Percentiles rank a stretch among this genome's conserved stretches.
phyloP scores from a whole-genome alignment of 37 sponge, comb jelly and placozoan species.

The Sycon ciliatum region DNA sequence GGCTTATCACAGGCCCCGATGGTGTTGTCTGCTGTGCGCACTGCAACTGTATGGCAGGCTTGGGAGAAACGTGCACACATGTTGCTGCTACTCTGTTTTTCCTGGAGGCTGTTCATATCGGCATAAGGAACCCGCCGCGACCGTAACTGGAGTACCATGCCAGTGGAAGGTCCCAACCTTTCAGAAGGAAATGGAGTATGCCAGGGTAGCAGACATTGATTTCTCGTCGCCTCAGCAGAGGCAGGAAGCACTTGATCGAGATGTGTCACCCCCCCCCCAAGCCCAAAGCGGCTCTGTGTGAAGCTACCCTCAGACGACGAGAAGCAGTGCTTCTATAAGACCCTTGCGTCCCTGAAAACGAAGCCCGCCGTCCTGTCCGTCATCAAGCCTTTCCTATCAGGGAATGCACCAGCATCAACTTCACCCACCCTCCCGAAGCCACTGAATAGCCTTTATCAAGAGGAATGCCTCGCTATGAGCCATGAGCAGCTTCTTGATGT shows the following conservation, averaged over 20 bases:
- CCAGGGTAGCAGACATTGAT: slow-evolving; percentile 35
- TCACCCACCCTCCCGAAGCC: slow-evolving; percentile 24
- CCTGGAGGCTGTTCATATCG: slow-evolving; percentile 21
- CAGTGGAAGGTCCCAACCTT: too few relatives aligned
- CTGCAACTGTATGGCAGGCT: slow-evolving; percentile 48
- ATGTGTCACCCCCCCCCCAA: too few relatives aligned
- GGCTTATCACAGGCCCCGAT: too few relatives aligned
- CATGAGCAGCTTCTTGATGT: slow-evolving; percentile 21
- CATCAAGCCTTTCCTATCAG: slow-evolving; percentile 17
- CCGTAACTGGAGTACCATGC: too few relatives aligned
- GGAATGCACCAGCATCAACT: slow-evolving; percentile 20
- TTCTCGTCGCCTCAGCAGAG: slow-evolving; percentile 29
- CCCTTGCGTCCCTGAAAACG: neutral
- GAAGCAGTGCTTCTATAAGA: neutral
- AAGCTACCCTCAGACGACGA: slow-evolving; percentile 9
- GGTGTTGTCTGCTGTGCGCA: slow-evolving; percentile 36
- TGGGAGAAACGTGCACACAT: slow-evolving; percentile 52
- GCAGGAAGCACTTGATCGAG: neutral
- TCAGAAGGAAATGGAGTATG: slow-evolving; percentile 26
- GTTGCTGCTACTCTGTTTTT: slow-evolving; percentile 49
- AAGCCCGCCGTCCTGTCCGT: slow-evolving; percentile 44
- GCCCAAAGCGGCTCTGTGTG: too few relatives aligned
- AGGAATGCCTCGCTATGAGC: slow-evolving; percentile 13
- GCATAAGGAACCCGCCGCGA: slow-evolving; percentile 10
- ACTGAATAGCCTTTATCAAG: slow-evolving; percentile 24